Evolutionary conservation across 2,888 invertebrate species (phyloP), one percentile per base, ranked within the genome.

Genomic region (Apeira syringaria): DNA sequence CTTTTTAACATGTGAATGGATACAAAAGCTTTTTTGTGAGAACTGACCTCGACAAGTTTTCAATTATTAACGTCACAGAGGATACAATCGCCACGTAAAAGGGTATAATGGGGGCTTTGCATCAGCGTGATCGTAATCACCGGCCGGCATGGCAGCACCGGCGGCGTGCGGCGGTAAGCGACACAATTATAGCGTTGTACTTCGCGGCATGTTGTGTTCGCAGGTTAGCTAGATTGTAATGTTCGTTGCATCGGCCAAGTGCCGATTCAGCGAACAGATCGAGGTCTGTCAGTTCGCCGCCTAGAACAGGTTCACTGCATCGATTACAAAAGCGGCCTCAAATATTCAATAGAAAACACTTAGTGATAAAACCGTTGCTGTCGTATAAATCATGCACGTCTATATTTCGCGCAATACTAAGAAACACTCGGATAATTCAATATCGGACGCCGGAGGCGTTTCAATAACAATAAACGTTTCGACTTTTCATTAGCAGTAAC

Each of bases 401-500:
- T 38, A 44, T 34, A 44, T 35, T 39, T 22, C 45, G 27, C 40
- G 35, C 39, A 44, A 40, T 45, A 41, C 39, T 35, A 43, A 30
- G 41, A 49, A 47, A 51, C 35, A 11, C 11, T 24, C 35, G 38
- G 43, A 51, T 51, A 59, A 63, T 62, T 68, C 68, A 71, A 68
- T 69, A 66, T 66, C 63, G 7, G 58, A 63, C 51, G 70, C 75
- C 67, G 44, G 47, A 45, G 74, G 76, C 70, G 47, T 56, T 59
- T 59, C 71, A 74, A 74, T 71, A 74, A 74, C 68, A 75, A 74
- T 73, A 76, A 78, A 61, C 60, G 72, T 58, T 69, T 64, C 56
- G 72, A 73, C 65, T 74, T 85, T 82, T 78, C 80, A 82, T 82
- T 84, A 80, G 77, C 80, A 83, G 70, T 82, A 82, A 83, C 76